Percentiles rank a stretch among this genome's conserved stretches.
Conservation (phyloP, 2,888 invertebrate genomes). For the Archips crataeganus region DNA sequence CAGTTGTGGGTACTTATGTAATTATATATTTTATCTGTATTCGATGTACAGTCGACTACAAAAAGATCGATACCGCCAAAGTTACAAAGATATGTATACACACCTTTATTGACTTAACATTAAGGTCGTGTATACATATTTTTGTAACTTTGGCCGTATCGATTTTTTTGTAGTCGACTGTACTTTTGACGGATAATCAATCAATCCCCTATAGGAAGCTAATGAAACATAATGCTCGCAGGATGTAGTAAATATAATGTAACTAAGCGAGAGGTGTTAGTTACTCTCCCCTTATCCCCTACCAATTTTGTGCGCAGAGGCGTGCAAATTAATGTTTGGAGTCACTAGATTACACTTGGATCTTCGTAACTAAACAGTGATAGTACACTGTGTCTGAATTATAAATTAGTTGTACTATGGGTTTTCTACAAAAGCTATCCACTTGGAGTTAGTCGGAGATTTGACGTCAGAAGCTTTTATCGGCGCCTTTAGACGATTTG, state of each 20-base stretch:
- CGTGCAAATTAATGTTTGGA: slow-evolving; percentile 28
- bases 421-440: too few relatives aligned
- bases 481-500: too few relatives aligned
- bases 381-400: slow-evolving; percentile 22
- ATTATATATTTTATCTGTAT: slow-evolving; percentile 11
- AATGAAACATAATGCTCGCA: slow-evolving; percentile 32
- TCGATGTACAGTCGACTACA: too few relatives aligned
- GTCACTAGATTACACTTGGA: slow-evolving; percentile 10
- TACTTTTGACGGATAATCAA: slow-evolving; percentile 36
- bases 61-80: too few relatives aligned
- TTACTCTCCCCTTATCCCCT: slow-evolving; percentile 13
- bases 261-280: slow-evolving; percentile 28
- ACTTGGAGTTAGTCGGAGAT: too few relatives aligned
- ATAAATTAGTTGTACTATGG: neutral
- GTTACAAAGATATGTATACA: too few relatives aligned
- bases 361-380: slow-evolving; percentile 18
- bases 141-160: too few relatives aligned
- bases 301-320: slow-evolving; percentile 11
- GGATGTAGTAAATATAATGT: slow-evolving; percentile 14
- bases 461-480: too few relatives aligned
- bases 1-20: neutral
- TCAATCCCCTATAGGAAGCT: slow-evolving; percentile 24
- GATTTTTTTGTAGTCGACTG: too few relatives aligned
- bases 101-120: too few relatives aligned
- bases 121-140: too few relatives aligned